Base-by-base conservation (phyloP, 2,888 invertebrate species). In the Drosophila melanosoma region DNA sequence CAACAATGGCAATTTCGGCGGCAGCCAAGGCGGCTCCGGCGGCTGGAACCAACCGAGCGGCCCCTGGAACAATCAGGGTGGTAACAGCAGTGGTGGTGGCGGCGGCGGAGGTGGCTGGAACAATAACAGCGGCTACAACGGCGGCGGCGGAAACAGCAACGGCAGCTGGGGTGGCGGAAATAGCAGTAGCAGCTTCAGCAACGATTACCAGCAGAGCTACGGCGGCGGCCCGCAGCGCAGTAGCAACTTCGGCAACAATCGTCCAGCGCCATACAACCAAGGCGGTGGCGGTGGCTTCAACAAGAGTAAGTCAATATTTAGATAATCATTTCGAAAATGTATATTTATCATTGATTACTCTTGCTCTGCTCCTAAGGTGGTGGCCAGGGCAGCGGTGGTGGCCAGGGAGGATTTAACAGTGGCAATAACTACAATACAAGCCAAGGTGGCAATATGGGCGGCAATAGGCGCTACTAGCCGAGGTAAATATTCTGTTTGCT, bases 221-320 rank as follows among this genome's bases (percentile, higher is more conserved):
- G 95, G 96, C 1, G 98, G 97, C 42, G 98, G 98, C 1, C 97
- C 98, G 0, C 95, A 97, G 93, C 95, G 98, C 78, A 95, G 94
- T 90, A 92, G 85, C 62, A 90, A 91, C 64, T 91, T 91, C 70
- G 90, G 91, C 42, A 90, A 83, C 63, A 92, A 76, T 66, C 91
- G 92, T 1, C 90, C 92, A 33, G 89, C 92, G n/a, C 92, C 92
- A 0, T 92, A 92, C 64, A 82, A 75, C 48, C 90, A 90, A 76
- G 82, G 89, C 38, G 85, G 83, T 38, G 82, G 83, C 26, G 67
- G 68, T 17, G 87, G 91, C 23, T 91, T 90, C 40, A 92, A 91
- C 79, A 91, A 91, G 74, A 89, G 91, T 91, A 59, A 69, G 69
- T 59, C 6, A 2, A 20, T 1, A 23, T 20, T 20, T 6, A 1